Evolutionary conservation across 2,797 vertebrate genomes (phyloP), one percentile per base, ranked within the genome.

Genomic region (Sciaenops ocellatus): DNA sequence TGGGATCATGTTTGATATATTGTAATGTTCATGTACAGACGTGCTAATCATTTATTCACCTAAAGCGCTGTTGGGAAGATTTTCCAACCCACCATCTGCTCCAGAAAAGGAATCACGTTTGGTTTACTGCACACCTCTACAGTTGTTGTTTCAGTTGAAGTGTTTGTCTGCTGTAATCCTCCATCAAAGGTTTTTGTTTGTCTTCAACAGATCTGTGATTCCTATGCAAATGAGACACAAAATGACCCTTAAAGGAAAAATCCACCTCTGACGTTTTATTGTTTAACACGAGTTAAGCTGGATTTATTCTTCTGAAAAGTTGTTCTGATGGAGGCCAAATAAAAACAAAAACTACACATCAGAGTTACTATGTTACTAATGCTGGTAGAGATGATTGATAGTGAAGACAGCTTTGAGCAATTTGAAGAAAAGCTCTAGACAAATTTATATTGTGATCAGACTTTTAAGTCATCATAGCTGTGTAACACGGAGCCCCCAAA

Each of bases 201-300:
- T 87, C 85, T 87, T 86, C 52, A 73, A 86, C 76, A 82, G 84
- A 91, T 89, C 81, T 90, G 87, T 89, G 89, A 93, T 95, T 95
- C 92, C 95, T 96, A 96, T 96, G 95, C 95, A 96, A 96, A 91
- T 77, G 56, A 88, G 69, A 90, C 73, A 61, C 60, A 55, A 82
- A 71, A 65, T 0, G 5, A 63, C 30, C 11, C 78, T 90, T 82
- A 79, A 93, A 90, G 81, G 83, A 87, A 90, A 90, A 91, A 84
- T 90, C 83, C 90, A 79, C 26, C 42, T 54, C 16, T 30, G 34
- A 46, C 51, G 16, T 73, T 65, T 75, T 47, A 12, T 63, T 60
- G 22, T 63, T 56, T 6, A 66, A 34, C 26, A 28, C 7, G 51
- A 41, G 48, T 65, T n/a, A 28, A 80, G 82, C 83, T 92, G 86